Conservation (phyloP, 2,888 invertebrate genomes). For the Sabatieria punctata region DNA sequence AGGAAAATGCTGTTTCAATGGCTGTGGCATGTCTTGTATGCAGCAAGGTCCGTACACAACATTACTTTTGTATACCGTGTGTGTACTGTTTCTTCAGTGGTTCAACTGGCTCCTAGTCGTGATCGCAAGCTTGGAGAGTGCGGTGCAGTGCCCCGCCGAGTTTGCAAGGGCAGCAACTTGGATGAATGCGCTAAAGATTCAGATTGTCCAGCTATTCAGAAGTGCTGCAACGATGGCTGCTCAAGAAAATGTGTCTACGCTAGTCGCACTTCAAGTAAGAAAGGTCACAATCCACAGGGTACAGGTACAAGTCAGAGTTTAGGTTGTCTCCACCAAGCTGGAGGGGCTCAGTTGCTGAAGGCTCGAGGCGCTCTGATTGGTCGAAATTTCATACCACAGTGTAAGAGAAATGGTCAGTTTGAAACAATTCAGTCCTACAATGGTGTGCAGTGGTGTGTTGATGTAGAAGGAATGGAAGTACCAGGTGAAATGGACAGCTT, state of each 20-base stretch:
- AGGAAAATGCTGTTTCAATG: constrained; percentile 6
- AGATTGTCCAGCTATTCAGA: constrained; percentile 19
- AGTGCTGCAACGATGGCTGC: constrained; percentile 25
- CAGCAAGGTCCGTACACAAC: neutral
- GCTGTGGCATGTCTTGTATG: constrained; percentile 3
- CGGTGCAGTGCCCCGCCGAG: no score
- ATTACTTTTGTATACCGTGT: no score
- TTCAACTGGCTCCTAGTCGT: no score
- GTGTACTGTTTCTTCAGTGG: no score
- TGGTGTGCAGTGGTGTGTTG: constrained; percentile 24
- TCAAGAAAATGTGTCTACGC: constrained; percentile 18
- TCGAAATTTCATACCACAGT: no score
- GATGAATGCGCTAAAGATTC: constrained; percentile 12
- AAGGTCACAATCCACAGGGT: neutral
- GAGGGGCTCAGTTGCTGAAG: neutral
- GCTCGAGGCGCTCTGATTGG: no score
- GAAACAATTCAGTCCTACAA: constrained; percentile 17
- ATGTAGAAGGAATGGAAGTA: constrained; percentile 9
- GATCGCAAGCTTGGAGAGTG: no score
- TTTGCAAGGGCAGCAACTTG: no score
- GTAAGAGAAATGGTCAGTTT: constrained; percentile 14
- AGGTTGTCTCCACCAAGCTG: neutral
- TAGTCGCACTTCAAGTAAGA: constrained; percentile 12
- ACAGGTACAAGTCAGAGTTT: neutral
- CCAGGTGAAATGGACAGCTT: no score